phyloP scores from a whole-genome alignment of 1,140 invertebrate species.

The Apis cerana region DNA sequence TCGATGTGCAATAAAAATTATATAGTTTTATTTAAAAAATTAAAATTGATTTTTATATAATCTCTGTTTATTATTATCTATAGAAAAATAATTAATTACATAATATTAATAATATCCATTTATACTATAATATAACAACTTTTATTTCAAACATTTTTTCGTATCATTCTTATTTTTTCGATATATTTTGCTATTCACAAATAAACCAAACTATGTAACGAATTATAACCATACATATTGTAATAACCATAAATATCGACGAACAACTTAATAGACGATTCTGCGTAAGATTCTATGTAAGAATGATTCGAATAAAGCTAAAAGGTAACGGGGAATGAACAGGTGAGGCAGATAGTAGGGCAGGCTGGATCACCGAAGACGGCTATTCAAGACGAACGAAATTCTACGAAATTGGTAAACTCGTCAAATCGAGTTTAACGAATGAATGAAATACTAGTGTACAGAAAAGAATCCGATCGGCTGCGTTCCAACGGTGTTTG shows the following conservation, averaged over 20 bases:
- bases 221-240: neutral
- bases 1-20: too few relatives aligned
- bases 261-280: neutral
- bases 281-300: neutral
- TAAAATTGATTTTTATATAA: too few relatives aligned
- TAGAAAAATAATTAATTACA: too few relatives aligned
- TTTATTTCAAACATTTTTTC: too few relatives aligned
- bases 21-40: too few relatives aligned
- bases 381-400: constrained; percentile 61
- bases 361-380: constrained; percentile 58
- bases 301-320: neutral
- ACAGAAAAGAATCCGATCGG: constrained; percentile 3
- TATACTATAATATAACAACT: too few relatives aligned
- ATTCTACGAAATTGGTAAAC: constrained; percentile 62
- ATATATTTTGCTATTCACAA: too few relatives aligned
- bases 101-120: too few relatives aligned
- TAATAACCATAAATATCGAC: neutral
- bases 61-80: too few relatives aligned
- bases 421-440: constrained; percentile 47
- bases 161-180: too few relatives aligned
- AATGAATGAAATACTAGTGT: constrained; percentile 8
- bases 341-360: constrained; percentile 51
- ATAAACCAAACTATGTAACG: too few relatives aligned
- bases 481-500: neutral
- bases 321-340: constrained; percentile 19